Conservation (phyloP, 1,140 invertebrate species). For the Aphaenogaster floridana region DNA sequence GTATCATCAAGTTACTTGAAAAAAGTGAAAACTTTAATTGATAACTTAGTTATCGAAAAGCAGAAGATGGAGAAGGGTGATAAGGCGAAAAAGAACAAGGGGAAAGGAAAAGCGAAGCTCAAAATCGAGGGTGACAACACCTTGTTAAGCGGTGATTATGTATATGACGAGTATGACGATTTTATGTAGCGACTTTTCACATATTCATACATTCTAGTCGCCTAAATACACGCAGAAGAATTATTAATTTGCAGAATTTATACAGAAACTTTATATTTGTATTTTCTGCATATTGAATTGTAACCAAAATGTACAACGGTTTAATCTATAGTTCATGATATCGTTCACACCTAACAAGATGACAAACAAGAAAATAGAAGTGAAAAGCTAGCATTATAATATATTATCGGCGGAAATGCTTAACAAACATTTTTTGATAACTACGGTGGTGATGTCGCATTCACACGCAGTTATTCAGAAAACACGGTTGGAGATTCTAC, state of each 20-base stretch:
- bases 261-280: slow-evolving; percentile 67
- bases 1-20: slow-evolving; percentile 92
- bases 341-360: slow-evolving; percentile 44
- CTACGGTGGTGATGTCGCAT: neutral
- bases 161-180: slow-evolving; percentile 89
- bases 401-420: slow-evolving; percentile 49
- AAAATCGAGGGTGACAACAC: slow-evolving; percentile 92
- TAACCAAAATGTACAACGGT: slow-evolving; percentile 59
- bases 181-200: slow-evolving; percentile 89
- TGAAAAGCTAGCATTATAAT: slow-evolving; percentile 50
- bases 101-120: slow-evolving; percentile 92
- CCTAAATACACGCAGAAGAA: slow-evolving; percentile 76
- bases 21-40: slow-evolving; percentile 93
- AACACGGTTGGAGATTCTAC: slow-evolving; percentile 26
- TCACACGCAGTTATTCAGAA: neutral
- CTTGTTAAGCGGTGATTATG: slow-evolving; percentile 87
- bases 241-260: slow-evolving; percentile 73
- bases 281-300: slow-evolving; percentile 59
- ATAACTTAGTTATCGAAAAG: slow-evolving; percentile 94
- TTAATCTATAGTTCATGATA: slow-evolving; percentile 49
- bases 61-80: slow-evolving; percentile 92
- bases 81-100: slow-evolving; percentile 91
- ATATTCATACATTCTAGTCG: slow-evolving; percentile 83
- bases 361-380: slow-evolving; percentile 37
- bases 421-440: slow-evolving; percentile 14